Percentiles rank a stretch among this genome's conserved stretches.
These are phyloP conservation scores for Callipepla californica DNA, from an alignment of 2,113 vertebrate species.

Conservation along the genomic window DNA sequence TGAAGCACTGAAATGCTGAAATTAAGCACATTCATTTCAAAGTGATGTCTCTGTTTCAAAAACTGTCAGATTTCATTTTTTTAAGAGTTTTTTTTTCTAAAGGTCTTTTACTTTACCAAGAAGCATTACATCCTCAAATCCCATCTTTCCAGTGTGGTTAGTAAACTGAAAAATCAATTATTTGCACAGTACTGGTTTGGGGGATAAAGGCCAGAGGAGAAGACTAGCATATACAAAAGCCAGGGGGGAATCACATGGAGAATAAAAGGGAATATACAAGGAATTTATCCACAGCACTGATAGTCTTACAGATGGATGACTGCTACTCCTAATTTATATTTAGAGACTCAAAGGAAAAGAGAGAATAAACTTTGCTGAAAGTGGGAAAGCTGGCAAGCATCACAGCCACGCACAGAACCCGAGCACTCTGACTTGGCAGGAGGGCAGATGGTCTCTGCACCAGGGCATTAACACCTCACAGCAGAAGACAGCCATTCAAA, in stretches of 20 bases:
- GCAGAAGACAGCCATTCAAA: neutral
- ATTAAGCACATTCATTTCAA: neutral
- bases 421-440: neutral
- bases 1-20: conserved; percentile 12
- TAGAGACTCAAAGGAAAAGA: neutral
- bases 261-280: neutral
- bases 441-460: conserved; percentile 19
- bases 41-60: conserved; percentile 3
- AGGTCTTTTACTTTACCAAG: conserved; percentile 24
- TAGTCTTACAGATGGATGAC: neutral
- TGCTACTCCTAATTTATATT: neutral
- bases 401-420: neutral
- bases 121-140: neutral
- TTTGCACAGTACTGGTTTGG: neutral
- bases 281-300: neutral
- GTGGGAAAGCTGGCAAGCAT: neutral
- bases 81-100: neutral
- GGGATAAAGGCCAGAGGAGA: neutral
- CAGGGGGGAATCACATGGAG: neutral
- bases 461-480: neutral
- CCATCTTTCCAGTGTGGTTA: neutral
- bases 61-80: conserved; percentile 46
- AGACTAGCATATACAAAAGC: neutral
- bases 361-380: neutral
- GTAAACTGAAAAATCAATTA: conserved; percentile 45